Percentiles rank a stretch among this genome's conserved stretches.
Conservation (phyloP, 2,113 vertebrate genomes). For the Raja brachyura region DNA sequence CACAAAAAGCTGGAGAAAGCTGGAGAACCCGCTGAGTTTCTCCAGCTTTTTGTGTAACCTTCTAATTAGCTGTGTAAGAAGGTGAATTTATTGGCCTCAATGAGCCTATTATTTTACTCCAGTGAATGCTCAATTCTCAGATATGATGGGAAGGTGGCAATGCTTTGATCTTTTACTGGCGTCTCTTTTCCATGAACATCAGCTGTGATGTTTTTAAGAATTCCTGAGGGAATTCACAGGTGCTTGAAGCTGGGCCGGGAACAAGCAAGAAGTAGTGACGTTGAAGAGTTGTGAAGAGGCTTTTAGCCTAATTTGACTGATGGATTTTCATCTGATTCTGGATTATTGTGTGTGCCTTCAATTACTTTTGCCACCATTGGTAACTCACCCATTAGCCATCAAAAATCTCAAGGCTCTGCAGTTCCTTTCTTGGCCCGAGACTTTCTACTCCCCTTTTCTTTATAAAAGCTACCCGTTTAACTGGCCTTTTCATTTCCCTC, state of each 20-base stretch:
- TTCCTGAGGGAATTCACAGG: neutral
- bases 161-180: neutral
- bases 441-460: neutral
- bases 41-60: no score
- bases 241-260: neutral
- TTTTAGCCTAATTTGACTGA: neutral
- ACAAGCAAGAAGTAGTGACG: neutral
- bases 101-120: neutral
- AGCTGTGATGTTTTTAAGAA: neutral
- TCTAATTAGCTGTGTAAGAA: neutral
- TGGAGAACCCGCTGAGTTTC: no score
- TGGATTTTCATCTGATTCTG: neutral
- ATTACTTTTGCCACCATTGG: neutral
- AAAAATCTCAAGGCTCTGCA: neutral
- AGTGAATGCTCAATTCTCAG: neutral
- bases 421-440: neutral
- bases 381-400: neutral
- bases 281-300: neutral
- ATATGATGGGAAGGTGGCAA: neutral
- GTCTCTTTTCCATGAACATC: neutral
- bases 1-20: no score
- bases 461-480: neutral
- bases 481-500: neutral
- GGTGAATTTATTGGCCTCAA: neutral
- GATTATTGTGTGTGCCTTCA: neutral